Evolutionary conservation across 2,113 vertebrate species (phyloP), one percentile per base, ranked within the genome.

Genomic region (Alexandromys fortis): DNA sequence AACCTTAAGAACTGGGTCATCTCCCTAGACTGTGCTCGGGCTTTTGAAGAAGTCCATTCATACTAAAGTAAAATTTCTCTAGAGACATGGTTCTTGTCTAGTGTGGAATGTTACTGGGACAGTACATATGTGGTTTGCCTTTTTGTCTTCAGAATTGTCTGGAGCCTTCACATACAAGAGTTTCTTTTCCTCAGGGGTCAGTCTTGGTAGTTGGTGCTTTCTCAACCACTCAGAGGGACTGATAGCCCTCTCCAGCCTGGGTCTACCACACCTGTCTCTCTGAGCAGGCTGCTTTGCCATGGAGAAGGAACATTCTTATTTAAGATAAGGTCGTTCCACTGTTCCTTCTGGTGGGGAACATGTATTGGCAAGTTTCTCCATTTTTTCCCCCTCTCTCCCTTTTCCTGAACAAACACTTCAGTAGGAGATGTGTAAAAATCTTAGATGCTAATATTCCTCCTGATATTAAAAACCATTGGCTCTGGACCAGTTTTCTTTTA

Each of bases 91-190:
- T 86, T 21, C 49, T 85, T 94, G 92, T 22, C 86, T 47, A 91
- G 68, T 68, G 55, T 90, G 0, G 0, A 85, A 95, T 81, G 52
- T 38, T 76, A 93, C 58, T 26, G 58, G 89, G 96, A 35, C 6
- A 2, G 65, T 75, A 91, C n/a, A 38, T 88, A 14, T 7, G 2
- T 93, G 87, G 68, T 90, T 97, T 94, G 2, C 0, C 92, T 94
- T 95, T 93, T 16, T n/a, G 83, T 94, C 77, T 72, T 86, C 93
- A 89, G 68, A 88, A 88, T 24, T 45, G 9, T 83, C 72, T 63
- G 9, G 35, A 38, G 68, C 75, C 30, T 42, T 30, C 30, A 49
- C 3, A 24, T 14, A 8, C 21, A 82, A 19, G 30, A 42, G 1
- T 70, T 73, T 21, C 26, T 93, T 93, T 67, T 67, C 70, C 73